A percentile compares a stretch with the other conserved stretches of the same genome.
Evolutionary conservation across 2,113 vertebrate species (phyloP).

Genomic region (Mionectes macconnelli): DNA sequence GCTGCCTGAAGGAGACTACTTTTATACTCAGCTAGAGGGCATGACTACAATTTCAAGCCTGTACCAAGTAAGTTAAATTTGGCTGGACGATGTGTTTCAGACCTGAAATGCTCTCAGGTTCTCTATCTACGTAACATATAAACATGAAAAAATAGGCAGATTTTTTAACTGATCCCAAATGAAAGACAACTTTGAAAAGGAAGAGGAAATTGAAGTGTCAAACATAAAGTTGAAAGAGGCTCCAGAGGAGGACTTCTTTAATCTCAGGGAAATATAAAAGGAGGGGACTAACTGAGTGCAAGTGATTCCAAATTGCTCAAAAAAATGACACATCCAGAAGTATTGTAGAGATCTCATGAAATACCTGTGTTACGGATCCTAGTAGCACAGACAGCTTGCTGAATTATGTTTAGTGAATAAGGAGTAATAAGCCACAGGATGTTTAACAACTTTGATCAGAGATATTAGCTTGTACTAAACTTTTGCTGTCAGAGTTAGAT

Average conservation of each 20-base stretch:
- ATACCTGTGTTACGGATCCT: not conserved
- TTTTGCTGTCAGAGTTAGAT: not conserved
- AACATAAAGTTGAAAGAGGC: not conserved
- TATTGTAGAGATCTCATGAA: not conserved
- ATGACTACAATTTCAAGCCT: not conserved
- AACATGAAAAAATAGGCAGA: not conserved
- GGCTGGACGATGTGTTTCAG: not conserved
- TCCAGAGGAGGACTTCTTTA: not conserved
- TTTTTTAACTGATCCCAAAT: not conserved
- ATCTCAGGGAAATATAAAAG: not conserved
- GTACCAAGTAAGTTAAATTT: not conserved
- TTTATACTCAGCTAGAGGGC: not conserved
- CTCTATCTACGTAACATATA: not conserved
- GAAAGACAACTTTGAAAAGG: not conserved
- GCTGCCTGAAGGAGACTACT: not conserved
- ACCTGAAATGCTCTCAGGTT: not conserved
- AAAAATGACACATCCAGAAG: not conserved
- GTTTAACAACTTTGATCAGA: not conserved
- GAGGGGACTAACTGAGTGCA: not conserved
- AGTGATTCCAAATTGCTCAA: not conserved
- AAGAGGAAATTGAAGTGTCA: not conserved
- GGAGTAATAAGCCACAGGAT: not conserved
- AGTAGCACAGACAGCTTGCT: not conserved
- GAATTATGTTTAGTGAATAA: not conserved
- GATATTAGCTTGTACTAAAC: not conserved